phyloP scores from a whole-genome alignment of 2,113 vertebrate genomes.

The Lathamus discolor region DNA sequence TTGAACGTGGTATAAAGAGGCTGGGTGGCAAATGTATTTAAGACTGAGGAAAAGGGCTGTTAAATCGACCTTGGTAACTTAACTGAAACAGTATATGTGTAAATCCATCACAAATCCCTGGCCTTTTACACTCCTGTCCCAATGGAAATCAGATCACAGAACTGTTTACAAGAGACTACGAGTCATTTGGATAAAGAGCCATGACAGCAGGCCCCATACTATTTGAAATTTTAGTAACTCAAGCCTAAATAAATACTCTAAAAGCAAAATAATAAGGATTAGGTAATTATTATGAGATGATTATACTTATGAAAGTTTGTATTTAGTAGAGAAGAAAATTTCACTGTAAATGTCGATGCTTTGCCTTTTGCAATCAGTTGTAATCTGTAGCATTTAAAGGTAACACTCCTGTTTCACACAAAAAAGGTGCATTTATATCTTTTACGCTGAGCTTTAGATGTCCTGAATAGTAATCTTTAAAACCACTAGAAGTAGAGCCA shows the following conservation, averaged over 20 bases:
- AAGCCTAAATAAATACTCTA: slow-evolving; percentile 81
- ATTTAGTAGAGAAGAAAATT: slow-evolving; percentile 67
- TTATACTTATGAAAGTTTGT: slow-evolving; percentile 72
- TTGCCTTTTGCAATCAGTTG: slow-evolving; percentile 52
- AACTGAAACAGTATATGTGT: slow-evolving; percentile 94
- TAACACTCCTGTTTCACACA: slow-evolving; percentile 37
- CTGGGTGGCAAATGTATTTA: slow-evolving; percentile 81
- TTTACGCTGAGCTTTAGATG: slow-evolving; percentile 30
- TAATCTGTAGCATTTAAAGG: slow-evolving; percentile 64
- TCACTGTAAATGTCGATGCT: slow-evolving; percentile 47
- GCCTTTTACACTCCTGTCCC: slow-evolving; percentile 83
- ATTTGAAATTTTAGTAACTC: slow-evolving; percentile 84
- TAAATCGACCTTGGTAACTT: slow-evolving; percentile 86
- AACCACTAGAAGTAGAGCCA: neutral
- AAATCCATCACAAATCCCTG: slow-evolving; percentile 93
- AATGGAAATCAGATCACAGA: slow-evolving; percentile 89
- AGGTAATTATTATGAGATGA: slow-evolving; percentile 81
- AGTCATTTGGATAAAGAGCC: slow-evolving; percentile 87
- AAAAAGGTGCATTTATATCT: neutral
- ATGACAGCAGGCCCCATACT: slow-evolving; percentile 75
- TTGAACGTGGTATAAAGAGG: slow-evolving; percentile 25
- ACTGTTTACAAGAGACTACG: slow-evolving; percentile 87
- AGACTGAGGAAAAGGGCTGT: slow-evolving; percentile 78
- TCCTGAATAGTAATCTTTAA: slow-evolving; percentile 43
- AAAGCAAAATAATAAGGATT: slow-evolving; percentile 79